Evolutionary conservation across 2,797 vertebrate genomes (phyloP), one percentile per base, ranked within the genome.

Genomic region (Artibeus lituratus): DNA sequence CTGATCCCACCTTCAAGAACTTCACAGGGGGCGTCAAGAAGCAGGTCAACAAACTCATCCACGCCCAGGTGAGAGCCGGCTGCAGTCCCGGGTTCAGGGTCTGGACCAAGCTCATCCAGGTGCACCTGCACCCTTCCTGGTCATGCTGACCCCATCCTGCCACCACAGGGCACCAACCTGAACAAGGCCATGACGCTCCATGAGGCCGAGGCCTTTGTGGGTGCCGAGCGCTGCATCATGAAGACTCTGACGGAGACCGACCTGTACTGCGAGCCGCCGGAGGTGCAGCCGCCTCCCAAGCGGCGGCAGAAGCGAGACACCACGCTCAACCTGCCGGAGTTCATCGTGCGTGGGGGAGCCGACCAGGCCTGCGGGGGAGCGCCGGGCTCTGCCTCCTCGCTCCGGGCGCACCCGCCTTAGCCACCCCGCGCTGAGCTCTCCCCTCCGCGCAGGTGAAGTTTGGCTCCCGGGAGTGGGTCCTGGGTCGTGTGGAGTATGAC

Each of bases 141-240:
- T 21, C 49, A 4, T 7, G 1, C 42, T 32, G 37, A 3, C 19
- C 94, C 21, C 44, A 2, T 16, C 29, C 1, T 0, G 3, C 1
- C 1, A 39, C 39, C 32, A 29, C 96, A 99, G 99, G 99, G 99
- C 87, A 98, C 97, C 47, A 99, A 99, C 70, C 99, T 99, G 97
- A 99, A 99, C 98, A 99, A 98, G 98, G 99, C 99, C 0, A 99
- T 99, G 99, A 99, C 99, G 0, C 99, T 99, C 53, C 99, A 99
- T 0, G 99, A 99, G 98, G 99, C 99, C 0, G 98, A 99, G 97
- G 99, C 99, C 0, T 99, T 99, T 76, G 99, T 99, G 97, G 99
- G 99, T 0, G 99, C 99, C 0, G 99, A 99, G 70, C 96, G 98
- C 77, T 99, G 99, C 97, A 74, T 97, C 92, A 99, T 99, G 98